Evolutionary conservation across 1,140 invertebrate genomes (phyloP), one percentile per base, ranked within the genome.

Genomic region (Sminthurides bifidus): DNA sequence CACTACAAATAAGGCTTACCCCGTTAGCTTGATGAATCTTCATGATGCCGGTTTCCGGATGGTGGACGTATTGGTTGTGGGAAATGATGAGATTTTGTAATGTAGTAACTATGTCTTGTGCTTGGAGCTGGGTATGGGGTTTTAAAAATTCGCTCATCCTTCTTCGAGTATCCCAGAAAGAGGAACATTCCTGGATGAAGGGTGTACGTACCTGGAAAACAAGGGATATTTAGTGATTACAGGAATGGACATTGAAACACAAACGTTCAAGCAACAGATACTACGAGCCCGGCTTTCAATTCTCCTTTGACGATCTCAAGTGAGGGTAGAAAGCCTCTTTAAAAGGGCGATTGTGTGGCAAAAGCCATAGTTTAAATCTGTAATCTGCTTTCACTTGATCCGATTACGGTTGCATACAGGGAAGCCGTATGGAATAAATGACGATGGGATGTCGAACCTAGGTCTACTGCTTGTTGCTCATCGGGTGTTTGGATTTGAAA

Each of bases 121-220:
- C 80, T 4, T 82, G 81, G 21, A 87, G 75, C 56, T 85, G 81
- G 3, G 84, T 86, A 68, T 86, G 81, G 40, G 80, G 81, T 60
- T 81, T 79, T 52, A 90, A 75, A 46, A 89, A 72, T n/a, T 79
- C 78, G n/a, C 71, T 91, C 87, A 69, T 92, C 88, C 19, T 81
- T 81, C 58, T 86, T 81, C 66, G 86, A 90, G 70, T 88, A 91
- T 30, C 88, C 88, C 41, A 91, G 77, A 69, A 90, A 82, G 60
- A 92, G 75, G 72, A 87, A 91, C 37, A 90, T 81, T 19, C 88
- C 87, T 69, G 82, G 79, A 12, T 82, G 79, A 56, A 87, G 75
- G 59, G 76, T 81, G 72, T 87, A 87, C 65, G 83, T 79, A 66
- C 82, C 84, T 85, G 74, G 14, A 72, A 72, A 43, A 61, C 46